Percentiles rank a stretch among this genome's conserved stretches.
These are phyloP conservation scores for Pholis gunnellus DNA, from an alignment of 2,113 vertebrate genomes.

Conservation along the genomic window DNA sequence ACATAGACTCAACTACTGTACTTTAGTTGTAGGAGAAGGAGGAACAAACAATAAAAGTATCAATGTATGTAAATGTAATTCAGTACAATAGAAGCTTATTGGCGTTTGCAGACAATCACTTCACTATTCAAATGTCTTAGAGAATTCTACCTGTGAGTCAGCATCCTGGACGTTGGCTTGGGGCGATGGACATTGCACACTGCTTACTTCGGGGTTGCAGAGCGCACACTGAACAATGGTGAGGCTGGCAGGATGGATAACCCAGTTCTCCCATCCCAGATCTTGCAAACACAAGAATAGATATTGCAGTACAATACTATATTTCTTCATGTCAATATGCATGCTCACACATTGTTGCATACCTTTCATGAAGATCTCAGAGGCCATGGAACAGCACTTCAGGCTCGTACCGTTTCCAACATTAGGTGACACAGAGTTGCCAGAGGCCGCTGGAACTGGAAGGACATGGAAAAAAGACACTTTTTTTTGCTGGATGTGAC, in stretches of 20 bases:
- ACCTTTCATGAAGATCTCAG: conserved; percentile 81
- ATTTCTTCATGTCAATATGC: background rate
- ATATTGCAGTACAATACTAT: background rate
- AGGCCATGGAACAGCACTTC: conserved; percentile 71
- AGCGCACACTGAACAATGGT: conserved; percentile 72
- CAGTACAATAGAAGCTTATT: background rate
- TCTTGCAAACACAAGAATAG: conserved; percentile 62
- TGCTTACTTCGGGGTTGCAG: conserved; percentile 54
- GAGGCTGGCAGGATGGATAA: conserved; percentile 80
- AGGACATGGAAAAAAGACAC: background rate
- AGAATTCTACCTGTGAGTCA: conserved; percentile 65
- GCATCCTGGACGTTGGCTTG: background rate
- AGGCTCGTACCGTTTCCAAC: conserved; percentile 35
- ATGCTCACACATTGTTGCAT: background rate
- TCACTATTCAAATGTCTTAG: background rate
- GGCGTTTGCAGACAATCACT: background rate
- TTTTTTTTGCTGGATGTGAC: background rate
- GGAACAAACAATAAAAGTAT: background rate
- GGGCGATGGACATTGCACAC: conserved; percentile 43
- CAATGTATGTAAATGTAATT: background rate
- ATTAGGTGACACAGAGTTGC: conserved; percentile 26
- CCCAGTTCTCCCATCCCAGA: conserved; percentile 84
- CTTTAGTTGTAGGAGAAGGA: background rate
- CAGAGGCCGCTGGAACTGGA: conserved; percentile 31
- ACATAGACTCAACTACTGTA: background rate